Base-by-base conservation (phyloP, 2,113 vertebrate genomes). In the Apteryx mantelli region DNA sequence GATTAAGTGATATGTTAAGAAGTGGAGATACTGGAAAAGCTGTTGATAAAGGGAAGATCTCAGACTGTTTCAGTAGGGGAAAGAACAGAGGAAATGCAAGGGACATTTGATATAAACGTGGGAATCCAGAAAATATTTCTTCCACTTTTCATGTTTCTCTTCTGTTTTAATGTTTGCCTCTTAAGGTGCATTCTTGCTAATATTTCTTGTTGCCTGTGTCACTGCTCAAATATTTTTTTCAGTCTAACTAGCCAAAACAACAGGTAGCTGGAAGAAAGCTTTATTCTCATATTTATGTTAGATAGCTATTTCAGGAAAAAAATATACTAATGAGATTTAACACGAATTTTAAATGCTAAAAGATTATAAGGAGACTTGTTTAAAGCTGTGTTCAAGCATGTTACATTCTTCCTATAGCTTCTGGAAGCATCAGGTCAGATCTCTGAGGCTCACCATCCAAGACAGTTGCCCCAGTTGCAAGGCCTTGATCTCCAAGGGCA, bases 21-120 rank as follows among this genome's bases (percentile, higher is more conserved):
- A 65, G 0, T 19, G 1, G n/a, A 44, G 4, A 55, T 63, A 48
- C 14, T 28, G 7, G 42, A 63, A 88, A 46, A 30, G 0, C 4
- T 55, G 46, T 1, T 52, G 26, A 73, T 56, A 44, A 86, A 79
- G 34, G 80, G 36, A 86, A 61, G 3, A n/a, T 52, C 5, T 68
- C 48, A 32, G 34, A 64, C 3, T 60, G 36, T 26, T 91, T 70
- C 44, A 66, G 21, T 3, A 69, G 40, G 30, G 11, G 19, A 86
- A 86, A 61, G 17, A 65, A 56, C 2, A 52, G 19, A 30, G 22
- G 15, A 88, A 69, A 48, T 2, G 11, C 42, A 65, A 55, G 21
- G 21, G 7, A 48, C 0, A 5, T 20, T 10, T 46, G 42, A 25
- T 32, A 9, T 7, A 74, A 83, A 21, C 4, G 42, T 5, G 26